phyloP scores from a whole-genome alignment of 2,888 invertebrate species.

The Polia nebulosa region DNA sequence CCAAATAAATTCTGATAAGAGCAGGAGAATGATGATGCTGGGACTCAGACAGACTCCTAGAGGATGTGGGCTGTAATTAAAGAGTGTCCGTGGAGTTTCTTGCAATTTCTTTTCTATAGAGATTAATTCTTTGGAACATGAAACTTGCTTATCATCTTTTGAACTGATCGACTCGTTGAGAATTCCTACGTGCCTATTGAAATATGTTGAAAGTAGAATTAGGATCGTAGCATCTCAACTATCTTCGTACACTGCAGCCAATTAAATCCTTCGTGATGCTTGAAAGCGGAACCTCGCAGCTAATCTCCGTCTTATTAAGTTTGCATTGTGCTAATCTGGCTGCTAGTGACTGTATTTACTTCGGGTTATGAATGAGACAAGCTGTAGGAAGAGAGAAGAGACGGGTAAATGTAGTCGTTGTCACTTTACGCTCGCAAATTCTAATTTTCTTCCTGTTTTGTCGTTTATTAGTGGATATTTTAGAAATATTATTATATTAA shows the following conservation, averaged over 20 bases:
- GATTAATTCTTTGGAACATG: no score
- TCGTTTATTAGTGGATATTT: no score
- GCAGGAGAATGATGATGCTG: no score
- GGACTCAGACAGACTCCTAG: no score
- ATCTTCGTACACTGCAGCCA: conserved; percentile 12
- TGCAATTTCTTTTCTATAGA: no score
- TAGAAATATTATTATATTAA: not conserved
- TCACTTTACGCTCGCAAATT: not conserved
- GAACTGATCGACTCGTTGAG: no score
- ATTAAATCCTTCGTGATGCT: conserved; percentile 46
- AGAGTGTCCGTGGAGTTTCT: no score
- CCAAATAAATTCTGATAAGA: no score
- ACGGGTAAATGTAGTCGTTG: not conserved
- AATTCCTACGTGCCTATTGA: no score
- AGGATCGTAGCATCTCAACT: not conserved
- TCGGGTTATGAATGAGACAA: conserved; percentile 34
- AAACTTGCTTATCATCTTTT: no score
- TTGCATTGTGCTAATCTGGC: conserved; percentile 64
- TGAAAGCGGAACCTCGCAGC: conserved; percentile 60
- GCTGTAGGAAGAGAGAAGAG: not conserved
- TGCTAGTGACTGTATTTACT: conserved; percentile 32
- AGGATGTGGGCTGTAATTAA: no score
- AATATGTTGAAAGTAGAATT: no score
- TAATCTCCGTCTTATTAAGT: conserved; percentile 67
- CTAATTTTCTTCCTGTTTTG: not conserved